Conservation (phyloP, 2,797 vertebrate genomes). For the Meda fulgida region DNA sequence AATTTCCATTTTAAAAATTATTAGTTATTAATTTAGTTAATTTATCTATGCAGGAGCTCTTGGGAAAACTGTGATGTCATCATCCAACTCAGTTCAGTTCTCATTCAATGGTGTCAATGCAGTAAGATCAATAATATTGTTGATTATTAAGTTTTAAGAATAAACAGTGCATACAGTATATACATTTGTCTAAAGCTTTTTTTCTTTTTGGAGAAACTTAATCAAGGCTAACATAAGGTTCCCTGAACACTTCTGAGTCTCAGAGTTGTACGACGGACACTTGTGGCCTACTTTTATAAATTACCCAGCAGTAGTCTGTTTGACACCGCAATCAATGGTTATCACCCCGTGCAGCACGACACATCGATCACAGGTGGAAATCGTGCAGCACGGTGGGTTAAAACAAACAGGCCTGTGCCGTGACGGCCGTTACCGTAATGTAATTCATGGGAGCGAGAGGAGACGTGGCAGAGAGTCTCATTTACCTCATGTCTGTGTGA, state of each 20-base stretch:
- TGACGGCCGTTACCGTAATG: constrained; percentile 46
- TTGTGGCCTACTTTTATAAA: constrained; percentile 56
- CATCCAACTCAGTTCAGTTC: too few relatives aligned
- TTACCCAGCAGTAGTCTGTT: constrained; percentile 51
- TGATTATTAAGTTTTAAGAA: background rate
- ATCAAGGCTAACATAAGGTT: constrained; percentile 30
- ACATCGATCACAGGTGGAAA: constrained; percentile 54
- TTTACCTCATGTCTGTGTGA: constrained; percentile 55
- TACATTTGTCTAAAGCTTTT: background rate
- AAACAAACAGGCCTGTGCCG: constrained; percentile 54
- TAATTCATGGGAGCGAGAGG: constrained; percentile 52
- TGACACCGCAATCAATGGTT: constrained; percentile 60
- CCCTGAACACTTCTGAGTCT: constrained; percentile 28
- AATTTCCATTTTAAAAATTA: too few relatives aligned
- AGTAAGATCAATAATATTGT: too few relatives aligned
- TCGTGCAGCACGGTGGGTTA: constrained; percentile 43
- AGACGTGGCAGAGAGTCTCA: constrained; percentile 48
- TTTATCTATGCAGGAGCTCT: too few relatives aligned
- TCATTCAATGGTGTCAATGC: too few relatives aligned
- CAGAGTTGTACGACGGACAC: constrained; percentile 20
- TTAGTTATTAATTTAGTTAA: too few relatives aligned
- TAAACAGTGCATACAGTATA: background rate
- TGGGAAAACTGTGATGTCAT: too few relatives aligned
- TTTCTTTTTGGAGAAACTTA: constrained; percentile 15
- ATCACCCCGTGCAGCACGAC: constrained; percentile 51